Evolutionary conservation across 2,113 vertebrate genomes (phyloP), one percentile per base, ranked within the genome.

Genomic region (Petromus typicus): DNA sequence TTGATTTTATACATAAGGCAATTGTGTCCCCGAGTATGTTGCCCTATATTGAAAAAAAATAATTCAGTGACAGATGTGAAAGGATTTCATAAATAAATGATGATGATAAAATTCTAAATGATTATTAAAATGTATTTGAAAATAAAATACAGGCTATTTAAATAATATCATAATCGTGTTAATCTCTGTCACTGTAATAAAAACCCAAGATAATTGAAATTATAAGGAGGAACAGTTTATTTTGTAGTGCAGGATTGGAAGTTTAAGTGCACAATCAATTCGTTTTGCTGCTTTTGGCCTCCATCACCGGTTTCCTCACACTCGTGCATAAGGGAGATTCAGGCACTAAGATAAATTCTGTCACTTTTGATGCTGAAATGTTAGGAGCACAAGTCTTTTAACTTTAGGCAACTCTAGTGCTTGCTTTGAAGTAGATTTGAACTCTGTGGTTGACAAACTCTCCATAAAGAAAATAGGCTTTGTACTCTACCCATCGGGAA

Each of bases 371-470:
- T 64, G 45, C 7, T 20, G 59, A 75, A 9, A 93, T 85, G 20
- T 87, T 37, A 95, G 13, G 61, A 71, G 78, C 5, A 78, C 20
- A 87, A 3, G 30, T 45, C 57, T 93, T 95, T 93, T 57, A 84
- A 95, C 59, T 76, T 84, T 20, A 71, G 80, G 9, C 34, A 76
- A 56, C 43, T 80, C 57, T 34, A 95, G 2, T 69, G 63, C 25
- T 84, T 69, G 37, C 81, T 92, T 95, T 86, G 22, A 93, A 85
- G 5, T 84, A 10, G 56, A 16, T n/a, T 84, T 93, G 17, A 17
- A 93, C 80, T 92, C 80, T 59, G 22, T 45, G 64, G 20, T 51
- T 79, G 40, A 89, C 66, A 97, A 69, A 22, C 5, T 0, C 30
- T 34, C 76, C 18, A 76, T 37, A 69, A 45, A 56, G 30, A 83